phyloP scores from a whole-genome alignment of 2,797 vertebrate species.

The Scleropages formosus region DNA sequence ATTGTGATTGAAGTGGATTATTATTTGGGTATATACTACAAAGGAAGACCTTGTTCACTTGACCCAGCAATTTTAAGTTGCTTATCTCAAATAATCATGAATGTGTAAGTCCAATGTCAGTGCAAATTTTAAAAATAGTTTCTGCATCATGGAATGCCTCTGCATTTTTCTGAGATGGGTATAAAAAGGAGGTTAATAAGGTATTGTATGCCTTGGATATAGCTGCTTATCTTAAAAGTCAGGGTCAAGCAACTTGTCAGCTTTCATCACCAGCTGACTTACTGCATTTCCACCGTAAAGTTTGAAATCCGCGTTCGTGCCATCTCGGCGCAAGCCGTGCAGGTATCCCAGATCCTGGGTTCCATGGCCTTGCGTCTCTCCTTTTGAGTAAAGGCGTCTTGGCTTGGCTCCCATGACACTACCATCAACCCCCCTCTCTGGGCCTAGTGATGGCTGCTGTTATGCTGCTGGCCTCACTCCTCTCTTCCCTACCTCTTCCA shows the following conservation, averaged over 20 bases:
- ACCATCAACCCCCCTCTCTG: constrained; percentile 27
- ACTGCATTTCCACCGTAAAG: constrained; percentile 35
- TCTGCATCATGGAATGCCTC: background rate
- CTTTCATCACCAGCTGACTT: constrained; percentile 16
- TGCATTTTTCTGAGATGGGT: background rate
- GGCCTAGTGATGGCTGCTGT: constrained; percentile 1
- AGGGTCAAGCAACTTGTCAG: constrained; percentile 26
- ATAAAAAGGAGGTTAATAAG: background rate
- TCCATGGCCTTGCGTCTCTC: constrained; percentile 39
- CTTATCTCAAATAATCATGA: background rate
- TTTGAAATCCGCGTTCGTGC: constrained; percentile 53
- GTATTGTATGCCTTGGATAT: background rate
- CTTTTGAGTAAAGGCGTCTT: constrained; percentile 58
- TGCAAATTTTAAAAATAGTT: too few relatives aligned
- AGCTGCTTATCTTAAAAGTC: constrained; percentile 33
- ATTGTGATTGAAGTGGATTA: background rate
- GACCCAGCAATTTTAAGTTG: background rate
- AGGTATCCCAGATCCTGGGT: constrained; percentile 38
- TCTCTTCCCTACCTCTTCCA: constrained; percentile 55
- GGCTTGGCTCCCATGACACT: constrained; percentile 68
- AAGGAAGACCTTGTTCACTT: background rate
- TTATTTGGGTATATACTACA: too few relatives aligned
- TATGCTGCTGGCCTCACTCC: constrained; percentile 32
- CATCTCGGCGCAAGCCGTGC: constrained; percentile 52
- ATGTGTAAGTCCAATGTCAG: too few relatives aligned